A percentile compares a stretch with the other conserved stretches of the same genome.
Conservation (phyloP, 2,797 vertebrate species). For the Capromys pilorides region DNA sequence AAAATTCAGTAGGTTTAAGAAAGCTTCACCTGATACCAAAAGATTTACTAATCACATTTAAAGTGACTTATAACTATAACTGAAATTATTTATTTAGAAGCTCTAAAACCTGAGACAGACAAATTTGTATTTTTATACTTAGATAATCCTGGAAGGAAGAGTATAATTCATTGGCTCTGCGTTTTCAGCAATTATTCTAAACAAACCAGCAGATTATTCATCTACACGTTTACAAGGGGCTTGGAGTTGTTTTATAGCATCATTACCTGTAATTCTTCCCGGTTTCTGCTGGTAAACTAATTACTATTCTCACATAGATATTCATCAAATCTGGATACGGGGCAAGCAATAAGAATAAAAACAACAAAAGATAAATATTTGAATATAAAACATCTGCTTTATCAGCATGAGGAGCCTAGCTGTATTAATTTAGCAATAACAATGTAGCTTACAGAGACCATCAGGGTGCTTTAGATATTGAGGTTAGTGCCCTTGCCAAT, state of each 20-base stretch:
- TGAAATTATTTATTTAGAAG: slow-evolving; percentile 47
- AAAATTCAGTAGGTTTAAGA: neutral
- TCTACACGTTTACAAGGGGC: neutral
- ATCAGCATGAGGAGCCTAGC: neutral
- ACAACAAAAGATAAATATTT: slow-evolving; percentile 58
- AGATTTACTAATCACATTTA: slow-evolving; percentile 56
- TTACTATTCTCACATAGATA: slow-evolving; percentile 49
- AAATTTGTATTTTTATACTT: slow-evolving; percentile 57
- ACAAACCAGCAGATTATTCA: neutral
- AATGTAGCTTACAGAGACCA: neutral
- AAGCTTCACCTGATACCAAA: neutral
- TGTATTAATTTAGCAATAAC: slow-evolving; percentile 26
- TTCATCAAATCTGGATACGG: slow-evolving; percentile 61
- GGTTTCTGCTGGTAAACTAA: slow-evolving; percentile 52
- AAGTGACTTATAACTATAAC: slow-evolving; percentile 53
- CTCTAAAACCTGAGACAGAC: neutral
- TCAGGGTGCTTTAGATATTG: neutral
- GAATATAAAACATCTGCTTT: slow-evolving; percentile 27
- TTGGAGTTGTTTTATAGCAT: neutral
- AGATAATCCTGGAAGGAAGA: neutral
- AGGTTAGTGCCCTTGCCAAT: slow-evolving; percentile 2
- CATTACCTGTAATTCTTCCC: neutral
- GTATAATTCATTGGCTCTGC: slow-evolving; percentile 16
- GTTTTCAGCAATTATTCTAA: slow-evolving; percentile 36
- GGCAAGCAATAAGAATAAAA: slow-evolving; percentile 19